Percentiles rank a stretch among this genome's conserved stretches.
These are phyloP conservation scores for Sebastiscus albofasciatus DNA, from an alignment of 2,797 vertebrate genomes.

Conservation along the genomic window DNA sequence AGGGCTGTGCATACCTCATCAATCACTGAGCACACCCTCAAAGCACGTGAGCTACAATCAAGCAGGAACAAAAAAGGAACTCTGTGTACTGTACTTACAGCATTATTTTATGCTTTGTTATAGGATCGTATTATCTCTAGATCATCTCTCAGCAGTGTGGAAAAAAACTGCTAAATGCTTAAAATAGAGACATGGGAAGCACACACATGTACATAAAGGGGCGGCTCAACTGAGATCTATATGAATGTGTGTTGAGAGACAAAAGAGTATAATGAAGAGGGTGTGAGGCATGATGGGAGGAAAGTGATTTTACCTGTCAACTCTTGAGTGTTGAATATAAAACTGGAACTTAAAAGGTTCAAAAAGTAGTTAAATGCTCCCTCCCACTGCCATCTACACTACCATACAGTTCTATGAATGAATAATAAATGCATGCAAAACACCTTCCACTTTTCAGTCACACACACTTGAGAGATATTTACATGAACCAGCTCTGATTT, in stretches of 20 bases:
- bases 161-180: background rate
- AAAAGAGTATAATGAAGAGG: background rate
- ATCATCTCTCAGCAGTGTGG: background rate
- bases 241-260: constrained; percentile 7
- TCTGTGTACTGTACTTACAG: background rate
- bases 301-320: background rate
- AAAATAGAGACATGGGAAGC: background rate
- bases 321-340: background rate
- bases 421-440: background rate
- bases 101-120: constrained; percentile 1
- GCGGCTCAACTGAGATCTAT: background rate
- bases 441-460: background rate
- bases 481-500: constrained; percentile 7
- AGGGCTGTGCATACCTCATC: constrained; percentile 28
- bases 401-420: background rate
- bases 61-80: constrained; percentile 8
- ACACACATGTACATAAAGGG: too few species aligned
- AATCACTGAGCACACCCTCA: constrained; percentile 44
- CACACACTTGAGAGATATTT: background rate
- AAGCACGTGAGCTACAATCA: constrained; percentile 18
- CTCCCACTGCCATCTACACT: background rate
- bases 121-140: constrained; percentile 13
- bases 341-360: background rate
- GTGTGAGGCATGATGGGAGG: background rate
- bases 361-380: background rate